phyloP scores from a whole-genome alignment of 2,888 invertebrate species.

The Ormyrus pomaceus region DNA sequence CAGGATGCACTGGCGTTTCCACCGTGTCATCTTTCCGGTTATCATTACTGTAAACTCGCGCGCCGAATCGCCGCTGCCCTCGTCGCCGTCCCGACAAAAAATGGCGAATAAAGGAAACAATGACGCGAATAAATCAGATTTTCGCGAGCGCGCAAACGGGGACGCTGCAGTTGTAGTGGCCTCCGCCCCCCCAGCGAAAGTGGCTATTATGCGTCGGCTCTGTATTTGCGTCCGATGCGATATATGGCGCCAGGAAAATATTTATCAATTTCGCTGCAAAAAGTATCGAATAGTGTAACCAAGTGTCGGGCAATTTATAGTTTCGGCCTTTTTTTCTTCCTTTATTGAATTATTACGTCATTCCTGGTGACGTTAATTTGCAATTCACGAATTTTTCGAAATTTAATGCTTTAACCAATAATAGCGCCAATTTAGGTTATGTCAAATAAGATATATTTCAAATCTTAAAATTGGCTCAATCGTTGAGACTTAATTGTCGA shows the following conservation, averaged over 20 bases:
- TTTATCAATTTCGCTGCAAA: constrained; percentile 39
- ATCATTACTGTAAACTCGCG: constrained; percentile 58
- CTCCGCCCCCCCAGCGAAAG: neutral
- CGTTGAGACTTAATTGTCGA: too few relatives aligned
- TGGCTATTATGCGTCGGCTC: constrained; percentile 38
- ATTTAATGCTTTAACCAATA: too few relatives aligned
- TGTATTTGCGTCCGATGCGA: constrained; percentile 22
- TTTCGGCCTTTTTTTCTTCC: too few relatives aligned
- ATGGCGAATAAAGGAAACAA: constrained; percentile 47
- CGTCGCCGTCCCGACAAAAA: constrained; percentile 15
- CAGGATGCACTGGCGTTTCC: constrained; percentile 49
- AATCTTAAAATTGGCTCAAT: too few relatives aligned
- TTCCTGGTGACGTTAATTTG: too few relatives aligned
- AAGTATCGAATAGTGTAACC: neutral
- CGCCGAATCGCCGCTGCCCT: neutral
- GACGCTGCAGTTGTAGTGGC: neutral
- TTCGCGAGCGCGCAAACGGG: constrained; percentile 7
- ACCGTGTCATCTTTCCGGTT: constrained; percentile 58
- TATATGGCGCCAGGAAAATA: constrained; percentile 22
- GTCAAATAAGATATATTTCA: too few relatives aligned
- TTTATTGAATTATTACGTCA: too few relatives aligned
- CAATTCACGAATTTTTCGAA: too few relatives aligned
- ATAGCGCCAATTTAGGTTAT: too few relatives aligned
- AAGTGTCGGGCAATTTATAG: neutral
- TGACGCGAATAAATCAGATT: constrained; percentile 54